Evolutionary conservation across 2,797 vertebrate genomes (phyloP).

Genomic region (Sebastes vulpes): DNA sequence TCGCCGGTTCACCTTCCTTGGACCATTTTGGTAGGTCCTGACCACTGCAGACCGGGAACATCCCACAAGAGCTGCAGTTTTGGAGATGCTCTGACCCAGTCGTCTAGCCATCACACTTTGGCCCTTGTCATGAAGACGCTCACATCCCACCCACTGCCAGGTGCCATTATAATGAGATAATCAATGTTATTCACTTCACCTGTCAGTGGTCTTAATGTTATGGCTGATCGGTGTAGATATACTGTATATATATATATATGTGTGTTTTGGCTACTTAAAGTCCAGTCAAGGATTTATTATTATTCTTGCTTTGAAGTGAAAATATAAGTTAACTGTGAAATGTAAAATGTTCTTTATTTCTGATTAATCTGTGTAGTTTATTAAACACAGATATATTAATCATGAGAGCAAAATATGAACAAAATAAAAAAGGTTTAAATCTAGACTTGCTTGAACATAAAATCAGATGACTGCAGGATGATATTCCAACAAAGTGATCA

Average conservation of each 20-base stretch:
- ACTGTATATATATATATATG: no score
- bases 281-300: not conserved
- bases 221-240: no score
- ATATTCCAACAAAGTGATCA: not conserved
- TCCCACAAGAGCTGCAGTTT: no score
- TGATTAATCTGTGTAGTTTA: not conserved
- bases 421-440: not conserved
- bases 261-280: not conserved
- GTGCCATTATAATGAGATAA: no score
- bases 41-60: no score
- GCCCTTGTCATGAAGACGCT: no score
- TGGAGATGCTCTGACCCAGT: no score
- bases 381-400: not conserved
- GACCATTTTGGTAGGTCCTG: no score
- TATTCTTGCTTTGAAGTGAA: not conserved
- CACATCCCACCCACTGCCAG: no score
- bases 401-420: not conserved
- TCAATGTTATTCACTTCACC: no score
- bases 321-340: not conserved
- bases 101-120: rapidly evolving
- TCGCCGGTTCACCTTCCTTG: no score
- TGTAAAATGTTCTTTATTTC: not conserved
- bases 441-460: not conserved
- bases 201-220: no score
- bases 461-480: not conserved